Percentiles rank a stretch among this genome's conserved stretches.
Evolutionary conservation across 2,113 vertebrate species (phyloP).

Genomic region (Cariama cristata): DNA sequence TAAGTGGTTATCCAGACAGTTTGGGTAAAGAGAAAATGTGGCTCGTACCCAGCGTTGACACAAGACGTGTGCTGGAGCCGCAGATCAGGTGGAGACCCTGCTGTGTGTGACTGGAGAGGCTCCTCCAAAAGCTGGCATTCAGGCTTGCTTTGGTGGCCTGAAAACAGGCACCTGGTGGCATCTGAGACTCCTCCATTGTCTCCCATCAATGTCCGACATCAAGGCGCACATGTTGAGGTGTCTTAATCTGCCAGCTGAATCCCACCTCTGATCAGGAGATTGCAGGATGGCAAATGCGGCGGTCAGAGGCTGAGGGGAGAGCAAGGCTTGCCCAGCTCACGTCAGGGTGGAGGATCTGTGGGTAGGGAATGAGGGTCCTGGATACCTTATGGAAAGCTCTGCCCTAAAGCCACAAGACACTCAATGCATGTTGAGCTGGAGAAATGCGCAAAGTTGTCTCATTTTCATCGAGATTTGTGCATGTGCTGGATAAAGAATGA

Average conservation of each 20-base stretch:
- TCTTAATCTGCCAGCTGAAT: not conserved
- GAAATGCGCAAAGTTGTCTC: not conserved
- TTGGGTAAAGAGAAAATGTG: not conserved
- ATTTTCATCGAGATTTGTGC: not conserved
- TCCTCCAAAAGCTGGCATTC: not conserved
- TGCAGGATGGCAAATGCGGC: not conserved
- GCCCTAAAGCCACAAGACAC: not conserved
- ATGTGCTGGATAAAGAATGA: not conserved
- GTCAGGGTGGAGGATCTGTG: not conserved
- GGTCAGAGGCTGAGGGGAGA: not conserved
- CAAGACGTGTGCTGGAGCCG: not conserved
- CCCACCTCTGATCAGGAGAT: not conserved
- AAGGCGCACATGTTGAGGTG: rapidly evolving
- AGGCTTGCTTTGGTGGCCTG: not conserved
- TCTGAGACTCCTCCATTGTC: not conserved
- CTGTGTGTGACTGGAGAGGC: not conserved
- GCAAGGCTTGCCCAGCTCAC: not conserved
- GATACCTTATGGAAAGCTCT: not conserved
- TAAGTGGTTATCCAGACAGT: not conserved
- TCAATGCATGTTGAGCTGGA: not conserved
- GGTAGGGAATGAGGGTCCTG: not conserved
- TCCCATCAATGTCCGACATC: not conserved
- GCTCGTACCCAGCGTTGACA: rapidly evolving
- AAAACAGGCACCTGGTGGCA: not conserved
- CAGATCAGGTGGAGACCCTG: not conserved